A percentile compares a stretch with the other conserved stretches of the same genome.
Evolutionary conservation across 2,797 vertebrate genomes (phyloP).

Genomic region (Paedocypris micromegethes): DNA sequence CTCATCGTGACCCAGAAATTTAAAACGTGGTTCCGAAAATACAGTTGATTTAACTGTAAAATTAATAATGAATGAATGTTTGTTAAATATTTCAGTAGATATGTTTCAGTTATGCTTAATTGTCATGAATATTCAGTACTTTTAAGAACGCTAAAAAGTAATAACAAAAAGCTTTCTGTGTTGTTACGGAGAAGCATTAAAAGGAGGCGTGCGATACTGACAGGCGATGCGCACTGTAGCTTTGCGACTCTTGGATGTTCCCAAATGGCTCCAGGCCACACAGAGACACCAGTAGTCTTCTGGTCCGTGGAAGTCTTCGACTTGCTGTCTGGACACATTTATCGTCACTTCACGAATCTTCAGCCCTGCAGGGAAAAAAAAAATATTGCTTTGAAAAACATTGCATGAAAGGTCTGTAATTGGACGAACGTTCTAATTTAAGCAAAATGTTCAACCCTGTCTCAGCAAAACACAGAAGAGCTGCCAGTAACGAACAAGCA

Average conservation of each 20-base stretch:
- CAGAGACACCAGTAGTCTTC: constrained; percentile 97
- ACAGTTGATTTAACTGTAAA: too few relatives aligned
- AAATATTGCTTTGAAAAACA: not conserved
- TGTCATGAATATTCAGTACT: too few relatives aligned
- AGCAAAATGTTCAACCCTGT: not conserved
- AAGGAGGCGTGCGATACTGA: constrained; percentile 65
- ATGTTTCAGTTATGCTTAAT: too few relatives aligned
- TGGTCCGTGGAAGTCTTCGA: constrained; percentile 91
- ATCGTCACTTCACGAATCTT: constrained; percentile 90
- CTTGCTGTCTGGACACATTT: constrained; percentile 92
- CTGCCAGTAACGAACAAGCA: constrained; percentile 6
- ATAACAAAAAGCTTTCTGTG: not conserved
- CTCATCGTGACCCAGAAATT: too few relatives aligned
- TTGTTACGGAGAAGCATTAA: not conserved
- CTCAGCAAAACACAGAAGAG: not conserved
- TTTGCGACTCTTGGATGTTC: constrained; percentile 92
- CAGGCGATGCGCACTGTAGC: constrained; percentile 91
- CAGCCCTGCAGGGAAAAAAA: constrained; percentile 66
- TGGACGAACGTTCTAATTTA: too few relatives aligned
- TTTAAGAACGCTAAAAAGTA: not conserved
- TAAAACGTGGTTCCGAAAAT: too few relatives aligned
- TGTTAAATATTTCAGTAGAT: too few relatives aligned
- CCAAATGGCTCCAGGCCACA: constrained; percentile 92
- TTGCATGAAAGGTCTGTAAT: too few relatives aligned
- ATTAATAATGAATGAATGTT: too few relatives aligned